A percentile compares a stretch with the other conserved stretches of the same genome.
These are phyloP conservation scores for Lepidostoma basale DNA, from an alignment of 1,140 invertebrate genomes.

Conservation along the genomic window DNA sequence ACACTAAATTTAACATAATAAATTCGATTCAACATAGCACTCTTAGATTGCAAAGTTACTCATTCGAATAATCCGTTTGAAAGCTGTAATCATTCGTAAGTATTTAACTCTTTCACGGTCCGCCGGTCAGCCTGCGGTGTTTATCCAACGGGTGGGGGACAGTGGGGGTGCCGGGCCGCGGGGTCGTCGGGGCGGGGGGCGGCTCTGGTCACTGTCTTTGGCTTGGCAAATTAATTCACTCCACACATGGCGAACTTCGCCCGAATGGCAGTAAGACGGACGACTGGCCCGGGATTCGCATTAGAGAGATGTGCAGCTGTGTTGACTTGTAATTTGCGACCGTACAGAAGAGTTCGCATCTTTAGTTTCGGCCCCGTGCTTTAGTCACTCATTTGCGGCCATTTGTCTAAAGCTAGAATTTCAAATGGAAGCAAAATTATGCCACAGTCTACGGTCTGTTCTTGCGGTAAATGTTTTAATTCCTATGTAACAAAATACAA, in stretches of 20 bases:
- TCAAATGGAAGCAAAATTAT: no score
- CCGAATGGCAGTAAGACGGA: conserved; percentile 12
- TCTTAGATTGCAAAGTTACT: no score
- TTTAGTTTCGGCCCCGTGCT: no score
- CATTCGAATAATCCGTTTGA: neutral
- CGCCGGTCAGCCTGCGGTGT: conserved; percentile 7
- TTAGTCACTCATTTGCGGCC: no score
- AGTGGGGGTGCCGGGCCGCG: neutral
- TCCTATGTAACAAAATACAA: no score
- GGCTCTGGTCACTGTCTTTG: conserved; percentile 28
- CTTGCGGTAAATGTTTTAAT: no score
- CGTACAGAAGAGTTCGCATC: no score
- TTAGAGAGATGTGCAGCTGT: conserved; percentile 9
- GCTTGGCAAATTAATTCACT: conserved; percentile 27
- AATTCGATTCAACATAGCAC: no score
- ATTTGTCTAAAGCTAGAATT: no score
- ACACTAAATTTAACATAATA: neutral
- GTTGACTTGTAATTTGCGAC: conserved; percentile 18
- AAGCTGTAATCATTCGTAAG: conserved; percentile 20
- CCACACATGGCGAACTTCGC: conserved; percentile 24
- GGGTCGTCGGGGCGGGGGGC: no score
- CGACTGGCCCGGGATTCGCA: conserved; percentile 10
- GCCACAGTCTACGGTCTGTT: no score
- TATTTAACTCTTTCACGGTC: conserved; percentile 16
- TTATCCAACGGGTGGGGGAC: conserved; percentile 10